Evolutionary conservation across 2,888 invertebrate genomes (phyloP).

Genomic region (Plemyria rubiginata): DNA sequence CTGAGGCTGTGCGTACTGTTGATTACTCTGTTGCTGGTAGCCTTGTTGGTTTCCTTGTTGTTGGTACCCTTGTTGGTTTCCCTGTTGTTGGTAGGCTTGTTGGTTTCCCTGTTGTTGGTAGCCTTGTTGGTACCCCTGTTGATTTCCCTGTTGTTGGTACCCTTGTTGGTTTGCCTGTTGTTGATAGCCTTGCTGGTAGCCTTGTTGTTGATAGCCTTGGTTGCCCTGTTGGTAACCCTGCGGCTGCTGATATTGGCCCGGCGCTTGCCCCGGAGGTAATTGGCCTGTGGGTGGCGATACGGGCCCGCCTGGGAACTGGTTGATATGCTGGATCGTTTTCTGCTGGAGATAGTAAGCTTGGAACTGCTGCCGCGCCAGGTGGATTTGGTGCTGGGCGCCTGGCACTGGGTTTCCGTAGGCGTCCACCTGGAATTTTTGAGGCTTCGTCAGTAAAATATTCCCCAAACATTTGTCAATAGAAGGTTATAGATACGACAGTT

Average conservation of each 20-base stretch:
- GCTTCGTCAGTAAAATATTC: neutral
- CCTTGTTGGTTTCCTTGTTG: no score
- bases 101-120: conserved; percentile 36
- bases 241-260: conserved; percentile 2
- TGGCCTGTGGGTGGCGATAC: conserved; percentile 46
- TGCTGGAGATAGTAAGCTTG: conserved; percentile 58
- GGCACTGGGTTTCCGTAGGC: conserved; percentile 72
- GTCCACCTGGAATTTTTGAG: conserved; percentile 59
- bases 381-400: conserved; percentile 72
- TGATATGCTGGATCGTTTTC: conserved; percentile 45
- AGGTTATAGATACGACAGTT: no score
- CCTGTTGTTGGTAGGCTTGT: conserved; percentile 34
- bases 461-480: no score
- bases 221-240: conserved; percentile 27
- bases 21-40: neutral
- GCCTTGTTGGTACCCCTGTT: conserved; percentile 38
- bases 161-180: conserved; percentile 40
- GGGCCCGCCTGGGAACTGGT: conserved; percentile 48
- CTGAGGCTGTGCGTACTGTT: conserved; percentile 3
- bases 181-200: conserved; percentile 50
- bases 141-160: conserved; percentile 42
- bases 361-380: conserved; percentile 65
- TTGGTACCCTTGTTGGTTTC: no score
- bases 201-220: conserved; percentile 47
- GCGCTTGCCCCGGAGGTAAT: conserved; percentile 47